Evolutionary conservation across 2,888 invertebrate species (phyloP), one percentile per base, ranked within the genome.

Genomic region (Muscina levida): DNA sequence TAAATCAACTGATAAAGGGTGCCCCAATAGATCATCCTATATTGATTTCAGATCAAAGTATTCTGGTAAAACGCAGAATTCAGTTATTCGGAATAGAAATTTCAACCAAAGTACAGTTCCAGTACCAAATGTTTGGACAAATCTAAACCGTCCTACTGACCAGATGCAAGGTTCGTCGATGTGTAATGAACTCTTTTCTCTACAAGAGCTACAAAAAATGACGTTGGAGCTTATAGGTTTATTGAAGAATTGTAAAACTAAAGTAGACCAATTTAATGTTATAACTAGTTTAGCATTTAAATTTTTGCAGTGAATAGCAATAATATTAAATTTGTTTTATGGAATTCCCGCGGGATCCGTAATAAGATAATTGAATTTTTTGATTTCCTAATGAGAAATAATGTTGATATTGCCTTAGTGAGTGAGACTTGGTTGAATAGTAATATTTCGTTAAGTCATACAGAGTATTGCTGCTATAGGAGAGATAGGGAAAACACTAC

Each of bases 181-280:
- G 2, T n/a, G 37, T 6, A 59, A 59, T 42, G 42, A 59, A n/a
- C 19, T 59, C 5, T 59, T 59, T 59, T 59, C 59, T 4, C 3
- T 59, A 1, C 37, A 59, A 10, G 59, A 59, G 10, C 37, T 59
- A 6, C 24, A 10, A 10, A 37, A 6, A 6, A 8, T 59, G 17
- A n/a, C 15, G 3, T 11, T 59, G 37, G 59, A 59, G 26, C 15
- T 59, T 5, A 59, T 59, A 39, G 10, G 26, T 5, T 26, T 8
- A 10, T 37, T 59, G 26, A 59, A 10, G 13, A 39, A 42, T 4
- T 59, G 31, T 10, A 37, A 59, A 59, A 11, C 57, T 24, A 59
- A 59, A 37, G 5, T 37, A n/a, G 59, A 13, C 13, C 59, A 59
- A 59, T 59, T 59, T 22, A 59, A 59, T 59, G 59, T 59, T 42